Evolutionary conservation across 2,888 invertebrate species (phyloP).

Genomic region (Campopleginae sp.): DNA sequence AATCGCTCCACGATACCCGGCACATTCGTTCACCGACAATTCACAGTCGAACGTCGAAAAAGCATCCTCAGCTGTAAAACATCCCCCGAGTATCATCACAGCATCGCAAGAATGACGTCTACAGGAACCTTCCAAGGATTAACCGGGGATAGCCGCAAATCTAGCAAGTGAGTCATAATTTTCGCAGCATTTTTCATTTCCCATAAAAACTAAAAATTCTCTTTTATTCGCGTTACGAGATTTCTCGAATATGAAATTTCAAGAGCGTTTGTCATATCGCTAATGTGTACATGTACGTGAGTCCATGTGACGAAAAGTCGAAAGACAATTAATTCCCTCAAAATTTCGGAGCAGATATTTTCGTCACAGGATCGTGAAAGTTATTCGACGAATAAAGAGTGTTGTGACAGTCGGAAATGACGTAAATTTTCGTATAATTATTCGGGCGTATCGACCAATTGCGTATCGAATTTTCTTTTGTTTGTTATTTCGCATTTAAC

Average conservation of each 20-base stretch:
- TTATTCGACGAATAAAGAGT: neutral
- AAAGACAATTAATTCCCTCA: neutral
- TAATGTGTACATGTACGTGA: neutral
- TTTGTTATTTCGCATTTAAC: conserved; percentile 39
- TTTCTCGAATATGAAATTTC: neutral
- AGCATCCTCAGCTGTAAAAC: conserved; percentile 34
- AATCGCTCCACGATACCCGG: conserved; percentile 43
- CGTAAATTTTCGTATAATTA: neutral
- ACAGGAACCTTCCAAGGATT: conserved; percentile 87
- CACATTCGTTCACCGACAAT: conserved; percentile 52
- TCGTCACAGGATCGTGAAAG: neutral
- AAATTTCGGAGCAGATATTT: neutral
- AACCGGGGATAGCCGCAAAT: conserved; percentile 87
- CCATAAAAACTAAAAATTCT: conserved; percentile 6
- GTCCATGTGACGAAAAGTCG: neutral
- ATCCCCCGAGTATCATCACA: conserved; percentile 15
- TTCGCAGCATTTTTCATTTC: conserved; percentile 11
- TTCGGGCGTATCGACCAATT: neutral
- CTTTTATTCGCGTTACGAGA: neutral
- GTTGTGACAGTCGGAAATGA: conserved; percentile 4
- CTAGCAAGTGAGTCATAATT: conserved; percentile 87
- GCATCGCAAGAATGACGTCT: conserved; percentile 86
- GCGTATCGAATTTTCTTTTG: conserved; percentile 3
- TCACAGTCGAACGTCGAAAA: conserved; percentile 36
- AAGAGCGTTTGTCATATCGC: neutral